Evolutionary conservation across 2,113 vertebrate genomes (phyloP).

Genomic region (Oxyruncus cristatus): DNA sequence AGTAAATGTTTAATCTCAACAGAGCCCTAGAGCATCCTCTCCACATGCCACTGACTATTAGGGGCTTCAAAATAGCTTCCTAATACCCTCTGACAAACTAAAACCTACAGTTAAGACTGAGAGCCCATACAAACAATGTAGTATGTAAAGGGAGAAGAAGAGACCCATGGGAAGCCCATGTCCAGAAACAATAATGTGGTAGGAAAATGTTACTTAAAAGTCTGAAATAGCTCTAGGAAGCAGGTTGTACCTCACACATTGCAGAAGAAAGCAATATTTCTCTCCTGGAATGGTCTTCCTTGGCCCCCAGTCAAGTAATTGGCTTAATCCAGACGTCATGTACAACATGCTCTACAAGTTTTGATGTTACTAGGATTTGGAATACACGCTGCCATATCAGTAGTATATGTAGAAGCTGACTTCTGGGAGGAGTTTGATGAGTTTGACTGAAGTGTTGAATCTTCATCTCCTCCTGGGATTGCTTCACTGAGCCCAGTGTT

Average conservation of each 20-base stretch:
- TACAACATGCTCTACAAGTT: not conserved
- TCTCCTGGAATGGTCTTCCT: not conserved
- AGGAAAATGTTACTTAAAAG: not conserved
- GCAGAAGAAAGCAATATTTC: not conserved
- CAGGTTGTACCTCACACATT: not conserved
- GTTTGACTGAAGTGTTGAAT: not conserved
- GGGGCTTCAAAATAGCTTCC: slow-evolving; percentile 17
- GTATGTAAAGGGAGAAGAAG: not conserved
- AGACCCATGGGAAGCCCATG: not conserved
- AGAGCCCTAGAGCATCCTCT: slow-evolving; percentile 10
- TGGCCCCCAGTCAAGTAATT: not conserved
- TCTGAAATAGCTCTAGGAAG: not conserved
- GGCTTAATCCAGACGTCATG: not conserved
- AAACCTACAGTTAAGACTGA: not conserved
- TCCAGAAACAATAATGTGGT: not conserved
- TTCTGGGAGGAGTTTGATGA: not conserved
- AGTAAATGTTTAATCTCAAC: slow-evolving; percentile 48
- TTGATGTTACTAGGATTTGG: not conserved
- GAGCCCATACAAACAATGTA: not conserved
- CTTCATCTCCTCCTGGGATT: not conserved
- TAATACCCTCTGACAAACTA: slow-evolving; percentile 47
- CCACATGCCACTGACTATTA: not conserved
- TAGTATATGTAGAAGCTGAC: not conserved
- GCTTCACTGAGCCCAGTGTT: not conserved
- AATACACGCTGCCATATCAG: not conserved